A percentile compares a stretch with the other conserved stretches of the same genome.
Evolutionary conservation across 2,797 vertebrate genomes (phyloP).

Genomic region (Pogoniulus pusillus): DNA sequence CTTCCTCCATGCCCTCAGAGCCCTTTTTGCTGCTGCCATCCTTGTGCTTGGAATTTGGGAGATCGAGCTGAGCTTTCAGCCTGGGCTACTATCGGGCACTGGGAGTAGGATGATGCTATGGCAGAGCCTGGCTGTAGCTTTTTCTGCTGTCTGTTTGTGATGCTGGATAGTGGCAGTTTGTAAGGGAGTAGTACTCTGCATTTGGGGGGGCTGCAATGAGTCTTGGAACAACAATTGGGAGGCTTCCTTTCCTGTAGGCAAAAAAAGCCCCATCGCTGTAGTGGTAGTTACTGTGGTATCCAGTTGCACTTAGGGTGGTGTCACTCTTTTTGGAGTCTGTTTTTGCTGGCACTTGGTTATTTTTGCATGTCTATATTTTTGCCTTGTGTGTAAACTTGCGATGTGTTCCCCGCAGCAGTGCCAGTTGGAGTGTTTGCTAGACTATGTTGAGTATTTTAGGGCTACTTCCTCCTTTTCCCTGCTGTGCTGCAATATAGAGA

Average conservation of each 20-base stretch:
- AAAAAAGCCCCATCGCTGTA: background rate
- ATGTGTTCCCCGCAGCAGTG: background rate
- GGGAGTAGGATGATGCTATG: background rate
- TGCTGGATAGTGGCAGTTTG: background rate
- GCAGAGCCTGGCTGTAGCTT: background rate
- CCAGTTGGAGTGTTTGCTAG: background rate
- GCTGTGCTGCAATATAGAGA: background rate
- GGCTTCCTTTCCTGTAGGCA: background rate
- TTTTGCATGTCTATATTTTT: background rate
- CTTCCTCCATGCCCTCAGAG: background rate
- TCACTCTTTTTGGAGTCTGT: background rate
- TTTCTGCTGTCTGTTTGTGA: background rate
- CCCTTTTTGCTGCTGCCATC: background rate
- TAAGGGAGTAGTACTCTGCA: accelerated
- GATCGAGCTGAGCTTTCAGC: background rate
- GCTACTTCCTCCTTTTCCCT: background rate
- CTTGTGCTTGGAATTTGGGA: background rate
- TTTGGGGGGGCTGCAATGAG: background rate
- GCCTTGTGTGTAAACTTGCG: accelerated
- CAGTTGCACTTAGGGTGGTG: background rate
- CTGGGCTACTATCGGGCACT: background rate
- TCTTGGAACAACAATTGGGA: background rate
- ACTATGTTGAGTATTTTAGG: background rate
- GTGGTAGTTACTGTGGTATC: background rate
- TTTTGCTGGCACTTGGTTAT: background rate